Conservation (phyloP, 2,797 vertebrate genomes). For the Lagocephalus sceleratus region DNA sequence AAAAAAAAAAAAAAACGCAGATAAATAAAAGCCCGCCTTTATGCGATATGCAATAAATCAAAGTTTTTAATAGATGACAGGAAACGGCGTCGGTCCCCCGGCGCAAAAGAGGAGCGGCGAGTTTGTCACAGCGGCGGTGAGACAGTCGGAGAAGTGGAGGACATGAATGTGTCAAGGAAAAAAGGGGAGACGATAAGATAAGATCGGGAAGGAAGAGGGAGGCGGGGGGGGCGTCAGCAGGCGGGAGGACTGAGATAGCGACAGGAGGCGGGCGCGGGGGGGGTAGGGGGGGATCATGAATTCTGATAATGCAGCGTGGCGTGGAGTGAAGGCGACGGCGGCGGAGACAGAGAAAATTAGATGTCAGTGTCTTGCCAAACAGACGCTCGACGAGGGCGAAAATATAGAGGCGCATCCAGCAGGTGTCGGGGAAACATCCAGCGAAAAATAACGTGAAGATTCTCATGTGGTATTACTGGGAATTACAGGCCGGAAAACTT, state of each 20-base stretch:
- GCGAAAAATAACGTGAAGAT: too few relatives aligned
- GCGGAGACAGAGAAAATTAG: conserved; percentile 56
- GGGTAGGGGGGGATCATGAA: conserved; percentile 46
- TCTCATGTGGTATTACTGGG: too few relatives aligned
- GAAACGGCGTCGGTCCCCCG: conserved; percentile 34
- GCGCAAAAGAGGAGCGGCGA: not conserved
- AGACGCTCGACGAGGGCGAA: conserved; percentile 28
- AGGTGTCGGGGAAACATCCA: too few relatives aligned
- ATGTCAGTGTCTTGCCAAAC: conserved; percentile 47
- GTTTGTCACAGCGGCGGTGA: conserved; percentile 34
- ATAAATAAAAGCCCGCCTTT: conserved; percentile 47
- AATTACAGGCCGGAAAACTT: too few relatives aligned
- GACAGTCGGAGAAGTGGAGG: conserved; percentile 27
- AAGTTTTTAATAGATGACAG: conserved; percentile 48
- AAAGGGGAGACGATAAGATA: conserved; percentile 25
- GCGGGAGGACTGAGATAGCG: too few relatives aligned
- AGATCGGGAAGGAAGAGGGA: conserved; percentile 23
- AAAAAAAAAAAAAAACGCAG: conserved; percentile 31
- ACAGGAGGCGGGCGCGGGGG: too few relatives aligned
- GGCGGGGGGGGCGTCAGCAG: conserved; percentile 5
- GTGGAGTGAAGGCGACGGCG: conserved; percentile 47
- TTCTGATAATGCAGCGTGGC: conserved; percentile 43
- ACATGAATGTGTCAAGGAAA: conserved; percentile 32
- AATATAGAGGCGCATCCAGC: conserved; percentile 21
- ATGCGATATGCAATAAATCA: conserved; percentile 66